Evolutionary conservation across 1,140 invertebrate species (phyloP), one percentile per base, ranked within the genome.

Genomic region (Bombus cullumanus): DNA sequence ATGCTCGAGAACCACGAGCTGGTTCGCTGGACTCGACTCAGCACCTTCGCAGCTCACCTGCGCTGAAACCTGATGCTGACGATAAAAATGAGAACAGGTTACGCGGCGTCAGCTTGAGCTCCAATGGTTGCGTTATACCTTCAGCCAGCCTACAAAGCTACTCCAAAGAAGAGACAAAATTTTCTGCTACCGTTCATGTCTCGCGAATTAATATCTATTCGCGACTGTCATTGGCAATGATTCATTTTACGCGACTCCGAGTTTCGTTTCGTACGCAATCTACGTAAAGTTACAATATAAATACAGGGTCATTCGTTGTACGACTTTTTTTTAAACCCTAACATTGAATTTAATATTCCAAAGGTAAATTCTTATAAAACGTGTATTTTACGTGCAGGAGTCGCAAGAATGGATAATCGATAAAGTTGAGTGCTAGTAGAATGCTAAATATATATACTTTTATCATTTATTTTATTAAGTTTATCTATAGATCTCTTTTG

Each of bases 31-130:
- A 87, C 87, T 93, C 81, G 90, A 87, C 87, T 88, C 90, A 69
- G 90, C 87, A 91, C 89, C 86, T 91, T 85, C 87, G 87, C 89
- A 89, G 88, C 93, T 94, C 94, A 94, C 94, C 94, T 95, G 94
- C 91, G 89, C 86, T 92, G 91, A 94, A 94, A 94, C 94, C 91
- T 92, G 93, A 94, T 90, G 92, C 89, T 86, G 90, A 93, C 93
- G 93, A 95, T 94, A 95, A 95, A 95, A 95, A 95, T 94, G 91
- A 93, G 92, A 95, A 95, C 94, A 94, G 94, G 94, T 95, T 95
- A 94, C 93, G 91, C 90, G 81, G 88, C 47, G 47, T 53, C 92
- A 91, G 89, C 87, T 77, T 85, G 78, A 68, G 87, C 84, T 86
- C 87, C 64, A 90, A 88, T 79, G 69, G 77, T 88, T 62, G 72